phyloP scores from a whole-genome alignment of 2,888 invertebrate genomes.

The Alviniconcha strummeri region DNA sequence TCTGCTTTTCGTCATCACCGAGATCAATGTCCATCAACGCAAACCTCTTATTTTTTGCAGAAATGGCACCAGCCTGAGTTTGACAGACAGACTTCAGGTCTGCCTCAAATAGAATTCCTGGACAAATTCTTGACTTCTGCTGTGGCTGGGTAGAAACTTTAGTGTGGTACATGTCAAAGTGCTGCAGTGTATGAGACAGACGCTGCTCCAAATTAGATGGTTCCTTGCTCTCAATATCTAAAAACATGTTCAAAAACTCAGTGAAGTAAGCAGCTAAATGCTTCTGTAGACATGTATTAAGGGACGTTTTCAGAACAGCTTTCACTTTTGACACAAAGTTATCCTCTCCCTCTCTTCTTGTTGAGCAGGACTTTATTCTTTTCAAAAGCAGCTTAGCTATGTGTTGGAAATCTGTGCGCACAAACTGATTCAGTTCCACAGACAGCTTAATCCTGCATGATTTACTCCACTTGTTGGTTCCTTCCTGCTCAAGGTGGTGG shows the following conservation, averaged over 20 bases:
- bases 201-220: background rate
- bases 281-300: slow-evolving; percentile 22
- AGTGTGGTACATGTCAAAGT: slow-evolving; percentile 45
- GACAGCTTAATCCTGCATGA: slow-evolving; percentile 20
- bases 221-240: background rate
- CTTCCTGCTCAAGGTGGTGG: background rate
- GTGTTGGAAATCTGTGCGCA: slow-evolving; percentile 25
- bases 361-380: background rate
- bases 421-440: slow-evolving; percentile 17
- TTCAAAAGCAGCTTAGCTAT: slow-evolving; percentile 23
- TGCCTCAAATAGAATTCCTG: slow-evolving; percentile 40
- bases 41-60: background rate
- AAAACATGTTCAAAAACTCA: slow-evolving; percentile 2
- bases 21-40: slow-evolving; percentile 21
- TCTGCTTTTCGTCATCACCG: slow-evolving; percentile 14
- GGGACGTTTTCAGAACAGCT: slow-evolving; percentile 19
- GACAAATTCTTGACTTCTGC: slow-evolving; percentile 38
- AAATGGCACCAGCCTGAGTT: background rate
- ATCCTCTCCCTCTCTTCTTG: background rate
- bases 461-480: background rate
- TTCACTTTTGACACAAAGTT: background rate
- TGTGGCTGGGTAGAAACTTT: slow-evolving; percentile 48
- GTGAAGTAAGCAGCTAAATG: slow-evolving; percentile 5
- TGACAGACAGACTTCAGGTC: slow-evolving; percentile 22
- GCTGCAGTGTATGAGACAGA: slow-evolving; percentile 34